Evolutionary conservation across 2,888 invertebrate species (phyloP).

Genomic region (Drosophila parthenogenetica): DNA sequence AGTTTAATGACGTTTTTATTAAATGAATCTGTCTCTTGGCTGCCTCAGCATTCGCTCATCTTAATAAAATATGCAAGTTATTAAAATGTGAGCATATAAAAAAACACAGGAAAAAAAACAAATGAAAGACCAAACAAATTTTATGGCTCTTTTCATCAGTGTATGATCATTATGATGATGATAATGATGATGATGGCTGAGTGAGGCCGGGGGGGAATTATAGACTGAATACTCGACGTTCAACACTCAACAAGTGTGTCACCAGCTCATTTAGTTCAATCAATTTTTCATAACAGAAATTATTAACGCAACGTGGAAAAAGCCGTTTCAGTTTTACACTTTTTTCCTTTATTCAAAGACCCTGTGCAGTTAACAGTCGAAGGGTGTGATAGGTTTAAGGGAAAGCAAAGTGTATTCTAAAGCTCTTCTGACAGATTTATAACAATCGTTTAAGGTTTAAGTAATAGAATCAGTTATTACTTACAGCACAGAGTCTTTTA

Average conservation of each 20-base stretch:
- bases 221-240: constrained; percentile 5
- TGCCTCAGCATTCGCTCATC: constrained; percentile 40
- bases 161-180: constrained; percentile 35
- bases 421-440: too few relatives aligned
- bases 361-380: background rate
- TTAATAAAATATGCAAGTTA: constrained; percentile 67
- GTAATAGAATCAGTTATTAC: too few relatives aligned
- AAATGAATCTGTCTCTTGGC: constrained; percentile 60
- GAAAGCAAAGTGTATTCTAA: background rate
- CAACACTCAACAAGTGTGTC: constrained; percentile 80
- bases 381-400: background rate
- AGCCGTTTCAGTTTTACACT: constrained; percentile 61
- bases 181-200: constrained; percentile 17
- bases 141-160: constrained; percentile 72
- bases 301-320: constrained; percentile 73
- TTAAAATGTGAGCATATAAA: constrained; percentile 48
- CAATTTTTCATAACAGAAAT: constrained; percentile 80
- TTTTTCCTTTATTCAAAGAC: constrained; percentile 7
- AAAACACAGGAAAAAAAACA: constrained; percentile 10
- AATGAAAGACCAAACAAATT: constrained; percentile 57
- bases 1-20: constrained; percentile 73
- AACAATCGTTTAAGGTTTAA: too few relatives aligned
- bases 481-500: background rate
- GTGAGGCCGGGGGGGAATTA: background rate
- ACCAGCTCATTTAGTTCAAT: constrained; percentile 82